Base-by-base conservation (phyloP, 37 sponge, comb jelly and placozoan genomes). In the Theonella swinhoei region DNA sequence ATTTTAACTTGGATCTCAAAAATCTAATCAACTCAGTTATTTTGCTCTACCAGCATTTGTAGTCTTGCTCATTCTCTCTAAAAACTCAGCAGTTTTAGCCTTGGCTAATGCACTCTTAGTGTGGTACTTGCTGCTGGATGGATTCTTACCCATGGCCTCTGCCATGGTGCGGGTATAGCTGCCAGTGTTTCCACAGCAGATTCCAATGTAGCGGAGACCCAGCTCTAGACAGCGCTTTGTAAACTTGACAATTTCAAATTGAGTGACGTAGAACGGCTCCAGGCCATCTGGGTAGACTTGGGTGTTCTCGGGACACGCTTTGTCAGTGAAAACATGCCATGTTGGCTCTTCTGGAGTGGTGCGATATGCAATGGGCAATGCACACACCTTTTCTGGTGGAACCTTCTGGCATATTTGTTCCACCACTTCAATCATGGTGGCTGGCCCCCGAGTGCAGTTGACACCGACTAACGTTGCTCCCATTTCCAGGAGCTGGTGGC, bases 131-230 rank as follows among this genome's bases (percentile, higher is more conserved):
- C 80, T 76, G 29, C 72, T 64, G n/a, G 42, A 35, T 59, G 90
- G 76, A 24, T 31, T 67, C 42, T 80, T 69, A 11, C 90, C 90
- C 60, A 89, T 30, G 25, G 85, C 38, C 37, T 74, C 81, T 36
- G 90, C 90, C 85, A 89, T 84, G 33, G 85, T 71, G 0, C 90
- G 76, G 2, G 81, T 89, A 68, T 73, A 75, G 62, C 65, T 74
- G 2, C 85, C 85, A 9, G 77, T 74, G 38, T 89, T 89, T 20
- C 90, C 90, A 84, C 90, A 89, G 72, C 90, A 89, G 58, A 89
- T 84, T 32, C 90, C 90, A 22, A 89, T n/a, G 75, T 89, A 89
- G 79, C 63, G 78, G 43, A 89, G 31, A 7, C 85, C 90, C 65
- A 89, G 60, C 22, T 84, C 81, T n/a, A 64, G 40, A 29, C 81